Conservation (phyloP, 2,113 vertebrate species). For the Rhadina sibilatrix region DNA sequence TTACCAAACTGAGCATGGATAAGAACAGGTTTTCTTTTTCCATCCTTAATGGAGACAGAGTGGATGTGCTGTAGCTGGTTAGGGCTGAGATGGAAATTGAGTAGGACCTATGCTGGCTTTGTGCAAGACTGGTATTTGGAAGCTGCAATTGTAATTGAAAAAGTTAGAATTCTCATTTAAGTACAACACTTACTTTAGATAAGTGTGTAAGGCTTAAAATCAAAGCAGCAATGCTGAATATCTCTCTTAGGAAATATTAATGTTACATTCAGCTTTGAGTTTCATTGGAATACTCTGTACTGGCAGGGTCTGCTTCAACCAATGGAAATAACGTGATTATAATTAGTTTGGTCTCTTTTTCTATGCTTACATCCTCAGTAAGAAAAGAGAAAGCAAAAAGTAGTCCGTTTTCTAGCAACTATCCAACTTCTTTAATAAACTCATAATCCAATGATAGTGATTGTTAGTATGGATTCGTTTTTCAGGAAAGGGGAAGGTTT, state of each 20-base stretch:
- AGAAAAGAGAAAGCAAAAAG: not conserved
- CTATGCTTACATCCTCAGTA: not conserved
- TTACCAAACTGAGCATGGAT: not conserved
- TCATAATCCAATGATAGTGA: not conserved
- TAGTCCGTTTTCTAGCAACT: not conserved
- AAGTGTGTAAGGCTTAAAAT: not conserved
- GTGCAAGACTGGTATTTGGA: not conserved
- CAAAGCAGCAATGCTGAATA: not conserved
- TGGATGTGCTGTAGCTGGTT: not conserved
- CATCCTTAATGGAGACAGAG: not conserved
- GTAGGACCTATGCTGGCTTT: not conserved
- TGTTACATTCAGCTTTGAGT: not conserved
- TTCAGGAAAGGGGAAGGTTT: rapidly evolving
- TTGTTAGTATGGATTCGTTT: not conserved
- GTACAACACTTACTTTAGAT: not conserved
- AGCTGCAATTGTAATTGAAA: not conserved
- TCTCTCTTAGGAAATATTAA: not conserved
- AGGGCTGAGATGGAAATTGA: not conserved
- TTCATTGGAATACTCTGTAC: not conserved
- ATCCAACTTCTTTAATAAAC: not conserved
- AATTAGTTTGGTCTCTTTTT: not conserved
- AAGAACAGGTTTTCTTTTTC: not conserved
- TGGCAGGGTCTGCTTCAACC: not conserved
- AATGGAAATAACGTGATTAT: not conserved
- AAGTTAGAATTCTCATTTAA: not conserved